Evolutionary conservation across 2,888 invertebrate genomes (phyloP).

Genomic region (Lepidocyrtinus sp.): DNA sequence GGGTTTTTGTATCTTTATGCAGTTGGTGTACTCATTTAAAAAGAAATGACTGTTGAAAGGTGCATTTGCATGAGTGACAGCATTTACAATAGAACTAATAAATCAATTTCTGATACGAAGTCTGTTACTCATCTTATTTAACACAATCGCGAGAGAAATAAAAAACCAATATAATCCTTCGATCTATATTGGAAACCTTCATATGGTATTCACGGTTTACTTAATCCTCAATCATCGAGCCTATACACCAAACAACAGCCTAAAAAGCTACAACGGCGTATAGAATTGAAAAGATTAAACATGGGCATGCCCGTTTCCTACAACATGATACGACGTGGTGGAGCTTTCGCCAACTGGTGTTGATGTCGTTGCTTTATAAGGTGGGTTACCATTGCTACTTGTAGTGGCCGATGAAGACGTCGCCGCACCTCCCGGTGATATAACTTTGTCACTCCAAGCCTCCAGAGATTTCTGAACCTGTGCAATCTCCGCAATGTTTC

Average conservation of each 20-base stretch:
- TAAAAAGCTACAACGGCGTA: too few species aligned
- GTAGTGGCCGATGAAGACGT: background rate
- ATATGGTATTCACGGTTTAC: too few species aligned
- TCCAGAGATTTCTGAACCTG: conserved; percentile 66
- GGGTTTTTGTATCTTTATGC: too few species aligned
- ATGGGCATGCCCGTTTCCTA: conserved; percentile 55
- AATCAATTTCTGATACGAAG: background rate
- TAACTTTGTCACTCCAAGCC: conserved; percentile 62
- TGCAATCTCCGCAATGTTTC: conserved; percentile 62
- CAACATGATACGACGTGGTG: conserved; percentile 31
- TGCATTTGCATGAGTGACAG: too few species aligned
- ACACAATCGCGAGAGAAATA: background rate
- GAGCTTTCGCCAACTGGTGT: conserved; percentile 27
- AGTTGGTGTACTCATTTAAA: too few species aligned
- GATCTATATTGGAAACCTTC: background rate
- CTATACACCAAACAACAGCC: too few species aligned
- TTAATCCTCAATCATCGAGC: too few species aligned
- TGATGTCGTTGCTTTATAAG: conserved; percentile 40
- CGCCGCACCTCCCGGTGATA: conserved; percentile 25
- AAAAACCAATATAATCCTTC: background rate
- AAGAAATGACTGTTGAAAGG: too few species aligned
- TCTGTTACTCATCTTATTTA: background rate
- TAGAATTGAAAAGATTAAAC: conserved; percentile 21
- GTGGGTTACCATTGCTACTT: conserved; percentile 28
- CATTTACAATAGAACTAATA: too few species aligned